Conservation (phyloP, 2,888 invertebrate genomes). For the Hesperia comma region DNA sequence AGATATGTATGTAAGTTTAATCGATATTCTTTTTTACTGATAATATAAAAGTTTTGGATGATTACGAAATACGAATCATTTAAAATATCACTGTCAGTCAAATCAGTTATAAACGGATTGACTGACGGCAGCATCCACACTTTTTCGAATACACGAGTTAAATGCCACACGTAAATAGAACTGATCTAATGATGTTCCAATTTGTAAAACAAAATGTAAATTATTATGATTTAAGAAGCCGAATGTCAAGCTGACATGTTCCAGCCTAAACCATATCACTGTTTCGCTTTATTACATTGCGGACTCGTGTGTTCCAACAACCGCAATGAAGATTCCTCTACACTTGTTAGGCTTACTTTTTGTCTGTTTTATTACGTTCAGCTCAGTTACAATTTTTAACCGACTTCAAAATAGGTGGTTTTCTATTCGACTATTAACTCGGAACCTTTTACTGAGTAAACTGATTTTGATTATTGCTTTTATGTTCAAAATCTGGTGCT, state of each 20-base stretch:
- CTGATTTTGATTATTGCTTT: no score
- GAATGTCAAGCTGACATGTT: conserved; percentile 26
- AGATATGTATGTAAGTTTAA: no score
- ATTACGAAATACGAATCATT: background rate
- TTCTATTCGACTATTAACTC: no score
- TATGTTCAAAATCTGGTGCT: no score
- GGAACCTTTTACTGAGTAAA: no score
- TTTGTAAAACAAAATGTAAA: conserved; percentile 26
- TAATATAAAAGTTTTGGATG: no score
- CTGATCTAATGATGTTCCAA: conserved; percentile 24
- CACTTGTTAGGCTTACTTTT: no score
- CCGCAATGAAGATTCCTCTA: no score
- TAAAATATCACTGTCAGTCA: background rate
- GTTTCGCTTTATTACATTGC: conserved; percentile 41
- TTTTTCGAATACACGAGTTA: conserved; percentile 1
- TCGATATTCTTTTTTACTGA: no score
- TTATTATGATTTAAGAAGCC: conserved; percentile 25
- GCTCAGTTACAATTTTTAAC: no score
- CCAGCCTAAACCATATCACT: conserved; percentile 44
- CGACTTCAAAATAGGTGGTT: no score
- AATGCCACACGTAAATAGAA: conserved; percentile 12
- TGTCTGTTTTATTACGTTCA: no score
- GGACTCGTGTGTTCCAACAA: background rate
- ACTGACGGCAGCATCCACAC: conserved; percentile 8
- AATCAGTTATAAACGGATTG: background rate